Evolutionary conservation across 2,113 vertebrate genomes (phyloP), one percentile per base, ranked within the genome.

Genomic region (Gymnogyps californianus): DNA sequence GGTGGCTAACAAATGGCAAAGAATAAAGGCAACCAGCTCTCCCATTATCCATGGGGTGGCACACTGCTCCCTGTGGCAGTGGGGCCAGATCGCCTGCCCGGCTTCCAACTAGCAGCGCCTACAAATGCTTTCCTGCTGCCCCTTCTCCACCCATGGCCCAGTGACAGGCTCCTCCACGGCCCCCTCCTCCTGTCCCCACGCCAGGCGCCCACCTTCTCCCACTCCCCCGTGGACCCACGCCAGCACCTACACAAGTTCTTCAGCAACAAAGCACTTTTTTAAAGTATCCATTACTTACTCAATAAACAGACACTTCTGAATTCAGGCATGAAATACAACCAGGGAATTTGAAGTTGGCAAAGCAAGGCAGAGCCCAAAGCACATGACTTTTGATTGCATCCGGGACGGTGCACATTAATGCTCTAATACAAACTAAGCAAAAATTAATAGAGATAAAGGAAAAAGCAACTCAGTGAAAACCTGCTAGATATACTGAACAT

Each of bases 181-280:
- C n/a, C 16, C 5, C 6, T 51, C 16, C 51, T 67, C 11, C 62
- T 28, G 42, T 3, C 32, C 40, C 70, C 32, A 31, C 0, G 0
- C 14, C 54, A 88, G 19, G 8, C 58, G 6, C 11, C 4, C 10
- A 3, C 11, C 40, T 52, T 36, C 51, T 70, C 26, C 38, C 32
- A 4, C 19, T 34, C 7, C 20, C 36, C 25, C 1, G 0, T 0
- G 29, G 52, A 46, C 42, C 46, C 78, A 34, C 0, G 1, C 15
- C 26, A 69, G 66, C 54, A 38, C 8, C 54, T 36, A 24, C 49
- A 10, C 44, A 18, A 29, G 12, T 15, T 80, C 71, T 76, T 26
- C 62, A 72, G 67, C 66, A 72, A 22, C 47, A 80, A 18, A 92
- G 26, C 19, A 20, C n/a, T 62, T 79, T 7, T 34, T 20, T 36